A percentile compares a stretch with the other conserved stretches of the same genome.
Conservation (phyloP, 2,888 invertebrate species). For the Drosophila macrospina region DNA sequence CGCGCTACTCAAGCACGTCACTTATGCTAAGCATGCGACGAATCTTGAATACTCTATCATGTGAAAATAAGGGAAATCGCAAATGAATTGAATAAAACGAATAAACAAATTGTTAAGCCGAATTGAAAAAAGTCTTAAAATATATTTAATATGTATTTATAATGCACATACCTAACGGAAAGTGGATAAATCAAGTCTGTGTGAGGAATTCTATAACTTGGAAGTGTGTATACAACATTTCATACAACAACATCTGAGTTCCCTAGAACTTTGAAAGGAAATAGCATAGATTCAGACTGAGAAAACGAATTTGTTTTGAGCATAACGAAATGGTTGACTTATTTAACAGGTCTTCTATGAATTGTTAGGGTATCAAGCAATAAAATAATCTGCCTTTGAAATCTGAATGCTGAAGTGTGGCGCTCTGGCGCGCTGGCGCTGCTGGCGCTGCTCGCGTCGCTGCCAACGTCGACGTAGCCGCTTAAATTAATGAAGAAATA, state of each 20-base stretch:
- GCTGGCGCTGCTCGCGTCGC: conserved; percentile 30
- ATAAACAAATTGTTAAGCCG: too few relatives aligned
- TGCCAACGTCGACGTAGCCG: conserved; percentile 51
- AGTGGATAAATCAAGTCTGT: too few relatives aligned
- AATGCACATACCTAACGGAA: too few relatives aligned
- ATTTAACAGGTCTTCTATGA: not conserved
- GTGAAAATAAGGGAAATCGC: not conserved
- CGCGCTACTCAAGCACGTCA: conserved; percentile 33
- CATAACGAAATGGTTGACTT: not conserved
- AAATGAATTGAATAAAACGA: too few relatives aligned
- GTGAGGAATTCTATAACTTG: too few relatives aligned
- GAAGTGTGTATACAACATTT: not conserved
- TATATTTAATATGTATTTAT: too few relatives aligned
- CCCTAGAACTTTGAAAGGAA: not conserved
- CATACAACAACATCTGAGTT: not conserved
- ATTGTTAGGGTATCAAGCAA: conserved; percentile 43
- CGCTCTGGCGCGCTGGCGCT: conserved; percentile 33
- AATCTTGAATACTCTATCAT: conserved; percentile 24
- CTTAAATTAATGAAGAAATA: conserved; percentile 84
- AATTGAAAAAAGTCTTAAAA: too few relatives aligned
- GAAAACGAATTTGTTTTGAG: not conserved
- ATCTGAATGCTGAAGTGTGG: conserved; percentile 75
- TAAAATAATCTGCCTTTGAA: conserved; percentile 80
- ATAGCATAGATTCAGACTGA: not conserved
- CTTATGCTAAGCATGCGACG: not conserved